A percentile compares a stretch with the other conserved stretches of the same genome.
Evolutionary conservation across 37 sponge, comb jelly and placozoan species (phyloP).

Genomic region (Cladorhizidae sp.): DNA sequence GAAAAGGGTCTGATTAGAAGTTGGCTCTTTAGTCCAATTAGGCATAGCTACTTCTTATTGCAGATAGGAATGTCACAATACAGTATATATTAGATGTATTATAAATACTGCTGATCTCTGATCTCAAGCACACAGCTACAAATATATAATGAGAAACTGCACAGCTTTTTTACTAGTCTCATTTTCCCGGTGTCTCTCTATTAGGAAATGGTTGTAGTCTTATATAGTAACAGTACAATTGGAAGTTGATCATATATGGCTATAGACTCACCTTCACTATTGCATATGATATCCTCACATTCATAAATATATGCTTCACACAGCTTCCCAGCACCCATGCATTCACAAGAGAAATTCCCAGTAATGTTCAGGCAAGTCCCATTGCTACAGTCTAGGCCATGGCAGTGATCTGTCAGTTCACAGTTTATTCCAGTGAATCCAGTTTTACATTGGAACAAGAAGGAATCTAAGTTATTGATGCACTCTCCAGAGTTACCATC

Average conservation of each 20-base stretch:
- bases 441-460: conserved; percentile 40
- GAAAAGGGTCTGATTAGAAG: too few relatives aligned
- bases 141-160: too few relatives aligned
- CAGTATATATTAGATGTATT: too few relatives aligned
- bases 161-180: neutral
- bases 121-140: too few relatives aligned
- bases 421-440: conserved; percentile 50
- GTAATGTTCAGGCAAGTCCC: conserved; percentile 44
- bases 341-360: conserved; percentile 48
- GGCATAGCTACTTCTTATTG: too few relatives aligned
- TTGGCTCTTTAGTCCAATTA: too few relatives aligned
- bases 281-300: conserved; percentile 30
- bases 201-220: too few relatives aligned
- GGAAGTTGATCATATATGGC: too few relatives aligned
- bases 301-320: conserved; percentile 61
- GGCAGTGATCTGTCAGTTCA: conserved; percentile 61
- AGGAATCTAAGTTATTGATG: conserved; percentile 17
- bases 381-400: conserved; percentile 23
- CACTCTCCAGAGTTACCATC: conserved; percentile 28
- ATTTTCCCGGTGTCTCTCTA: neutral
- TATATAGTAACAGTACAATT: too few relatives aligned
- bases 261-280: neutral
- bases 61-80: too few relatives aligned
- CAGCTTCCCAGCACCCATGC: conserved; percentile 37
- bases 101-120: too few relatives aligned